These are phyloP conservation scores for Anhinga anhinga DNA, from an alignment of 2,113 vertebrate genomes.

Conservation along the genomic window DNA sequence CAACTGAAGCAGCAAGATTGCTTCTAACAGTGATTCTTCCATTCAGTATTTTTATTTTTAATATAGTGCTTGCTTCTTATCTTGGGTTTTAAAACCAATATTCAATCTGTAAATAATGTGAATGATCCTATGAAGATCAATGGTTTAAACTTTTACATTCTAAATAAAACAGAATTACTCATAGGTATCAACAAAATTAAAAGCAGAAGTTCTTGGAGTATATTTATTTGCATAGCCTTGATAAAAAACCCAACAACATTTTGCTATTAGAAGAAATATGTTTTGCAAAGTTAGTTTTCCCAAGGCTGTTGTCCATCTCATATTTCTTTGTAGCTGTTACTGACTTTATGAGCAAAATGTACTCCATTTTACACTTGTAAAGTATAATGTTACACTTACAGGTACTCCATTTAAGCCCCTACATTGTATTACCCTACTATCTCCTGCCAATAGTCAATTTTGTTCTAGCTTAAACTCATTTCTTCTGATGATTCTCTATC, in stretches of 20 bases:
- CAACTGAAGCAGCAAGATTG: not conserved
- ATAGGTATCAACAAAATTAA: not conserved
- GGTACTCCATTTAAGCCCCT: not conserved
- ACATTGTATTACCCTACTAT: not conserved
- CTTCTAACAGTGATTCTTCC: not conserved
- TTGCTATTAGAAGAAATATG: not conserved
- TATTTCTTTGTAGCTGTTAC: not conserved
- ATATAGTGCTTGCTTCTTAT: not conserved
- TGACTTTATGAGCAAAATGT: not conserved
- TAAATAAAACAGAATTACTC: not conserved
- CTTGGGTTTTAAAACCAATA: not conserved
- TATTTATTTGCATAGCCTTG: not conserved
- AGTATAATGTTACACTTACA: too few relatives aligned
- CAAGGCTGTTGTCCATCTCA: not conserved
- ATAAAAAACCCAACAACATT: not conserved
- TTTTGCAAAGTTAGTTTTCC: not conserved
- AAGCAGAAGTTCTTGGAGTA: not conserved
- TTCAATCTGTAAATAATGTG: not conserved
- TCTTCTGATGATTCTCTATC: not conserved
- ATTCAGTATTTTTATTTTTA: not conserved
- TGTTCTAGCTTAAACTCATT: not conserved
- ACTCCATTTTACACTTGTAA: not conserved
- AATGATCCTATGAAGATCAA: not conserved
- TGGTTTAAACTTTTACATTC: not conserved
- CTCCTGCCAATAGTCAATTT: not conserved